phyloP scores from a whole-genome alignment of 2,113 vertebrate species.

The Prunella himalayana region DNA sequence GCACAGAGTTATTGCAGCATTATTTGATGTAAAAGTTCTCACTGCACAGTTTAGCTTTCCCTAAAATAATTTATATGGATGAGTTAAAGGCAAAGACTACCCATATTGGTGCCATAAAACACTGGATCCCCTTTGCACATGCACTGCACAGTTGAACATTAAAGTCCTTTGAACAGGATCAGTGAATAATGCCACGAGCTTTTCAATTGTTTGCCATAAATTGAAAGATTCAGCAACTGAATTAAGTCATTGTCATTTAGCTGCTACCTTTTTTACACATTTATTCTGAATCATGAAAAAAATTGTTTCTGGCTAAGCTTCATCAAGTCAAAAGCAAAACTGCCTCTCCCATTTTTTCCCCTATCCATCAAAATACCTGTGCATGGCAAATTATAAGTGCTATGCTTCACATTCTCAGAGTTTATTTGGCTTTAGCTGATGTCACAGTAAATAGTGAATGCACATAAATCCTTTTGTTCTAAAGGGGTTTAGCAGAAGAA shows the following conservation, averaged over 20 bases:
- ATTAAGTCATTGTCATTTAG: rapidly evolving
- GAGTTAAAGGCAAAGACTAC: not conserved
- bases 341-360: not conserved
- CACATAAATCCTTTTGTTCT: not conserved
- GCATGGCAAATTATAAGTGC: not conserved
- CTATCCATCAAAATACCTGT: not conserved
- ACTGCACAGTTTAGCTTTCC: not conserved
- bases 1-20: not conserved
- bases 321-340: not conserved
- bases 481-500: not conserved
- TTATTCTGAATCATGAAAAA: not conserved
- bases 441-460: not conserved
- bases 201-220: not conserved
- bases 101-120: not conserved
- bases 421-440: not conserved
- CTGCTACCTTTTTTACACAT: not conserved
- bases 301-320: not conserved
- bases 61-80: not conserved
- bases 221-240: not conserved
- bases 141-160: not conserved
- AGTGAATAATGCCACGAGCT: not conserved
- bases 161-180: not conserved
- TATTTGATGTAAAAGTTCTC: not conserved
- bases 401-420: not conserved
- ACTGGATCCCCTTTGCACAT: not conserved